phyloP scores from a whole-genome alignment of 2,113 vertebrate genomes.

The Phoxinus phoxinus region DNA sequence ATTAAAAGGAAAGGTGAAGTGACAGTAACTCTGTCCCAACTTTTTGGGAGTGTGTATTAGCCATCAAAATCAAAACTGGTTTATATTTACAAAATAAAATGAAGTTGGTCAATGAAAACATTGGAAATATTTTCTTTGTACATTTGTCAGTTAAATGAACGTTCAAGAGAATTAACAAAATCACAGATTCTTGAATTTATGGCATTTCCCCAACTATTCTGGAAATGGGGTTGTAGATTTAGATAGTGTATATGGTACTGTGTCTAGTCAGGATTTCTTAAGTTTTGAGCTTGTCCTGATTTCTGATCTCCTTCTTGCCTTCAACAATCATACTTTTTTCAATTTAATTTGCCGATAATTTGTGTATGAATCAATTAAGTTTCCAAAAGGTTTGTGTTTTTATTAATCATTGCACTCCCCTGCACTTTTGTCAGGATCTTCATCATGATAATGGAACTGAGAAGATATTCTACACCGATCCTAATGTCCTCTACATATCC shows the following conservation, averaged over 20 bases:
- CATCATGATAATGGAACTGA: constrained; percentile 93
- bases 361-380: too few relatives aligned
- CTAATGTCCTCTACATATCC: constrained; percentile 89
- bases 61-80: too few relatives aligned
- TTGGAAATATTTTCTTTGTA: too few relatives aligned
- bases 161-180: too few relatives aligned
- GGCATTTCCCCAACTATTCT: too few relatives aligned
- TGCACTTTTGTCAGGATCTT: constrained; percentile 79
- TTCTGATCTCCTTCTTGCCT: not conserved
- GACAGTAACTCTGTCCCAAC: too few relatives aligned
- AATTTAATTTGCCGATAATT: not conserved
- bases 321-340: not conserved
- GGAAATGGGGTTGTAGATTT: not conserved
- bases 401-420: not conserved
- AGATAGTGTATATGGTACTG: not conserved
- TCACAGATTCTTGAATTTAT: too few relatives aligned
- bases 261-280: not conserved
- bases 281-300: not conserved
- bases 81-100: too few relatives aligned
- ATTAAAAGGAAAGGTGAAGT: too few relatives aligned
- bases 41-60: too few relatives aligned
- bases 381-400: not conserved
- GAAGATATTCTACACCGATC: constrained; percentile 89
- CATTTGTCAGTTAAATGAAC: too few relatives aligned
- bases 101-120: too few relatives aligned